Percentiles rank a stretch among this genome's conserved stretches.
phyloP scores from a whole-genome alignment of 1,140 invertebrate genomes.

The Vanessa tameamea region DNA sequence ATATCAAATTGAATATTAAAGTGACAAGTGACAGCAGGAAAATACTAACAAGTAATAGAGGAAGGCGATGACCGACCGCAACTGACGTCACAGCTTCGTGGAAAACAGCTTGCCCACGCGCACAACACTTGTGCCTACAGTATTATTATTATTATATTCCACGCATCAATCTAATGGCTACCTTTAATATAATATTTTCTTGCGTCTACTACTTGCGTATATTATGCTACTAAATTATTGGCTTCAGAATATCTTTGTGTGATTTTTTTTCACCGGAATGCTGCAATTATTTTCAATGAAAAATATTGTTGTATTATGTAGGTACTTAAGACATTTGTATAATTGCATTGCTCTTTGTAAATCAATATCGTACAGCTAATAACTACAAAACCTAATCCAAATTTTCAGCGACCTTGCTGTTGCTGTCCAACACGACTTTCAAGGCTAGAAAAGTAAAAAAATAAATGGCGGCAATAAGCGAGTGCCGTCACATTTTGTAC shows the following conservation, averaged over 20 bases:
- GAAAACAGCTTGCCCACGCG: constrained; percentile 51
- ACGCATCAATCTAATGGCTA: constrained; percentile 20
- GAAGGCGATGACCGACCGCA: constrained; percentile 57
- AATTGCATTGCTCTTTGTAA: neutral
- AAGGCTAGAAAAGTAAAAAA: constrained; percentile 32
- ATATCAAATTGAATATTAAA: too few species aligned
- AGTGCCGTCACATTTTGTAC: neutral
- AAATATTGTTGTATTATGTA: too few species aligned
- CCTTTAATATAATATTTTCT: constrained; percentile 3
- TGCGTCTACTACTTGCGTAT: neutral
- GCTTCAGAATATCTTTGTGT: too few species aligned
- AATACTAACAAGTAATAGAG: constrained; percentile 34
- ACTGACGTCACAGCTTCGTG: constrained; percentile 66
- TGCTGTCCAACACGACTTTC: constrained; percentile 16
- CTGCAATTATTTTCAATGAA: too few species aligned
- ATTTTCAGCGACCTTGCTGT: constrained; percentile 32
- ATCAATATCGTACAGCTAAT: constrained; percentile 1
- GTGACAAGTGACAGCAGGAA: constrained; percentile 37
- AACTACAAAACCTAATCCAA: neutral
- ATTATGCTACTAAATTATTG: neutral
- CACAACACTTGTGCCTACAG: constrained; percentile 32
- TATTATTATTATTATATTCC: constrained; percentile 30
- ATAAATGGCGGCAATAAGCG: constrained; percentile 2
- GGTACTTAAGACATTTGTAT: too few species aligned
- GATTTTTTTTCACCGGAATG: too few species aligned